Percentiles rank a stretch among this genome's conserved stretches.
Evolutionary conservation across 2,888 invertebrate genomes (phyloP).

Genomic region (Cryptocephalus moraei): DNA sequence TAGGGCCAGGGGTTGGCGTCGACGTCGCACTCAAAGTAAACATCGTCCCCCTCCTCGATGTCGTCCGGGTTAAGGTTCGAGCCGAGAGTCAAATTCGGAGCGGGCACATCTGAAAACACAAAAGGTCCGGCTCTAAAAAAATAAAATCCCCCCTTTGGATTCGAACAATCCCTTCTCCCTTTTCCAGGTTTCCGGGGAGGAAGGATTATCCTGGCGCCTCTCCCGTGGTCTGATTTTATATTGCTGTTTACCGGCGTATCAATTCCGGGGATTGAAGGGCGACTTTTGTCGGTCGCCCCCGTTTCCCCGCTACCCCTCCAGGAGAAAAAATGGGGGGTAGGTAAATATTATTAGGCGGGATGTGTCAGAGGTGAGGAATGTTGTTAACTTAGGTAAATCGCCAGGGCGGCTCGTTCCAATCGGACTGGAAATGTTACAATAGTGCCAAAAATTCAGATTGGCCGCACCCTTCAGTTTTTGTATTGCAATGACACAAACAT

Average conservation of each 20-base stretch:
- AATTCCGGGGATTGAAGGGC: too few species aligned
- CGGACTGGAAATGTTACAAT: too few species aligned
- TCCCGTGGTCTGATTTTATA: constrained; percentile 27
- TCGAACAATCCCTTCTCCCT: constrained; percentile 5
- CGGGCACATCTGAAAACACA: constrained; percentile 53
- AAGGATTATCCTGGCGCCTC: constrained; percentile 18
- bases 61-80: constrained; percentile 67
- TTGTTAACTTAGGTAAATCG: too few species aligned
- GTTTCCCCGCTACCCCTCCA: too few species aligned
- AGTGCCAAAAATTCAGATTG: too few species aligned
- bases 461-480: too few species aligned
- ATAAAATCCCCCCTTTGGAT: constrained; percentile 2
- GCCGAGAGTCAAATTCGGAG: constrained; percentile 58
- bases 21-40: constrained; percentile 72
- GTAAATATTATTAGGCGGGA: too few species aligned
- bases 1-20: constrained; percentile 68
- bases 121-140: constrained; percentile 4
- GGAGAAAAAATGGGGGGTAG: too few species aligned
- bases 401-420: too few species aligned
- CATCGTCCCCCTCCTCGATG: constrained; percentile 72
- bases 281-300: too few species aligned
- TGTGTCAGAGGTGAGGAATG: too few species aligned
- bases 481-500: too few species aligned
- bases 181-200: constrained; percentile 15
- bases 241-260: constrained; percentile 24